These are phyloP conservation scores for Caloenas nicobarica DNA, from an alignment of 2,113 vertebrate species.

Conservation along the genomic window DNA sequence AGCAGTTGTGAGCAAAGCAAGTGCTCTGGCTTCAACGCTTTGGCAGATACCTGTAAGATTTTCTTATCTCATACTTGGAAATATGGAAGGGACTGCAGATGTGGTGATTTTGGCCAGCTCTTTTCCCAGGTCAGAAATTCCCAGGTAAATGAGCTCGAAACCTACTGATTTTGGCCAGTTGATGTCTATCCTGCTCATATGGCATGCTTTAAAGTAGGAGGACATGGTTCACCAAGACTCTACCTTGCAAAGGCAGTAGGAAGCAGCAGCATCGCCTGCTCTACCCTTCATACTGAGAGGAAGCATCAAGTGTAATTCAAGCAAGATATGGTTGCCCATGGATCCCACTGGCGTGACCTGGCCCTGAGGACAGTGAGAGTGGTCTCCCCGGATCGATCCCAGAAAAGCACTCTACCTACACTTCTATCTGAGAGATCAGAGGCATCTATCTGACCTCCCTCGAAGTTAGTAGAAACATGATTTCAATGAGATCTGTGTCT, in stretches of 20 bases:
- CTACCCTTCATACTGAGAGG: neutral
- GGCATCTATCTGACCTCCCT: neutral
- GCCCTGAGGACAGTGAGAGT: neutral
- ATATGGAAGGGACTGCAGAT: neutral
- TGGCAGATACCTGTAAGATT: neutral
- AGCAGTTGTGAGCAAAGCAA: neutral
- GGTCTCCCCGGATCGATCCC: neutral
- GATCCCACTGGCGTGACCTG: accelerated
- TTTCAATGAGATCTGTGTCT: neutral
- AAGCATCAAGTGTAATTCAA: neutral
- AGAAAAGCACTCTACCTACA: neutral
- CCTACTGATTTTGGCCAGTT: neutral
- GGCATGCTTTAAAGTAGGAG: neutral
- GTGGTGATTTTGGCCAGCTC: neutral
- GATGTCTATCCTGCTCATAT: neutral
- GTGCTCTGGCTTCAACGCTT: accelerated
- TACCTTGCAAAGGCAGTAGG: neutral
- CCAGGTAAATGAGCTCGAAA: neutral
- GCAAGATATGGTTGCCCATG: neutral
- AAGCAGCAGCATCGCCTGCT: neutral
- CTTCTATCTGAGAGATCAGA: neutral
- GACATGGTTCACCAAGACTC: neutral
- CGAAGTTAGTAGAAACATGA: neutral
- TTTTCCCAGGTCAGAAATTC: neutral
- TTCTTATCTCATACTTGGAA: neutral